Conservation (phyloP, 2,113 vertebrate genomes). For the Hucho hucho region DNA sequence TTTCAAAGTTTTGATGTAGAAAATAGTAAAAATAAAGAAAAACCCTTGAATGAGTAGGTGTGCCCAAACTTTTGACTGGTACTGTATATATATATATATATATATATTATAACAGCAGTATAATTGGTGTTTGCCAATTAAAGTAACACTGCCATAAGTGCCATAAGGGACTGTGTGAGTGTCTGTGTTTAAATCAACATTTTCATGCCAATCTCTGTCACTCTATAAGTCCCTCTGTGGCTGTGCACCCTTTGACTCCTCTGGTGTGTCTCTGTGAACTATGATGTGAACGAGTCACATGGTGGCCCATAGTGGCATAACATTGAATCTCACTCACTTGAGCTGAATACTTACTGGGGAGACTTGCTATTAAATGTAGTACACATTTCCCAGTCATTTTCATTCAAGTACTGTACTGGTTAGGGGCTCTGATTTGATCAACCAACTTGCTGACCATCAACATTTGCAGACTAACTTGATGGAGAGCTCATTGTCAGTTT, state of each 20-base stretch:
- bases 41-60: no score
- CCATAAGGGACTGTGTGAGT: no score
- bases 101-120: background rate
- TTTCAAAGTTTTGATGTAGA: no score
- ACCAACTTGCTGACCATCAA: no score
- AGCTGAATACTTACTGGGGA: background rate
- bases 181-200: background rate
- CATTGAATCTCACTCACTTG: background rate
- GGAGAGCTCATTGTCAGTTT: no score
- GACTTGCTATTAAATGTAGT: background rate
- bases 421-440: background rate
- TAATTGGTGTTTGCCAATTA: background rate
- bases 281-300: no score
- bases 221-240: background rate
- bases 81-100: no score
- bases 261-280: background rate
- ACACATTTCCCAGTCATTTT: background rate
- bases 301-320: background rate
- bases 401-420: background rate
- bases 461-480: no score
- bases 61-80: no score
- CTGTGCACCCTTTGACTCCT: background rate
- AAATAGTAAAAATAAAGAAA: no score
- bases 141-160: no score
- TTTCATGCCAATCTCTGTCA: background rate